Percentiles rank a stretch among this genome's conserved stretches.
Conservation (phyloP, 2,113 vertebrate genomes). For the Coptodon bakossiorum region DNA sequence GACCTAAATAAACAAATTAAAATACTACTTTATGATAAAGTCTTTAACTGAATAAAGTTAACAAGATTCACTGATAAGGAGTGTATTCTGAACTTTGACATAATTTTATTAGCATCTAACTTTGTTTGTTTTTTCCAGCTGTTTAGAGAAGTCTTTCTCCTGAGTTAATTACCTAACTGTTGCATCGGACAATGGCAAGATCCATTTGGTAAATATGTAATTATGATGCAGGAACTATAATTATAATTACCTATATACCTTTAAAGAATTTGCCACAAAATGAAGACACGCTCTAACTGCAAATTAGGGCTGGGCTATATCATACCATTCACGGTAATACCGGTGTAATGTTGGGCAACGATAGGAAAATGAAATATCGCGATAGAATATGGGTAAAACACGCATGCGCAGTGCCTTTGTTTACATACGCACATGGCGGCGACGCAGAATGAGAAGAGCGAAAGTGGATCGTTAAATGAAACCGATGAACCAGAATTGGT, state of each 20-base stretch:
- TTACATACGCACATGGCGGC: no score
- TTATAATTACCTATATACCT: neutral
- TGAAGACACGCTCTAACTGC: rapidly evolving
- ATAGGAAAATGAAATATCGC: no score
- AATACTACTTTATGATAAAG: neutral
- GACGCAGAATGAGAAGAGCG: no score
- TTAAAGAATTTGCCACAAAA: neutral
- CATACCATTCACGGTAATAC: no score
- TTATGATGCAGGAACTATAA: neutral
- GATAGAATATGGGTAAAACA: no score
- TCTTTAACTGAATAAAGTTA: neutral
- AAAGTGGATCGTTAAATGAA: no score
- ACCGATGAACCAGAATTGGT: no score
- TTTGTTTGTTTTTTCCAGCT: neutral
- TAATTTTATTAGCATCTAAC: neutral
- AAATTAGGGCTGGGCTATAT: neutral
- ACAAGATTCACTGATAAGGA: neutral
- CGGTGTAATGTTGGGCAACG: no score
- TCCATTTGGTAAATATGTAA: neutral
- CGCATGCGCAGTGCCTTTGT: no score
- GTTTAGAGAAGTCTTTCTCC: neutral
- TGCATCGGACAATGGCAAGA: neutral
- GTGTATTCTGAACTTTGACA: neutral
- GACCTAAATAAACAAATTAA: neutral
- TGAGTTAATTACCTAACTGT: neutral